Base-by-base conservation (phyloP, 2,888 invertebrate genomes). In the Balanococcus diminutus region DNA sequence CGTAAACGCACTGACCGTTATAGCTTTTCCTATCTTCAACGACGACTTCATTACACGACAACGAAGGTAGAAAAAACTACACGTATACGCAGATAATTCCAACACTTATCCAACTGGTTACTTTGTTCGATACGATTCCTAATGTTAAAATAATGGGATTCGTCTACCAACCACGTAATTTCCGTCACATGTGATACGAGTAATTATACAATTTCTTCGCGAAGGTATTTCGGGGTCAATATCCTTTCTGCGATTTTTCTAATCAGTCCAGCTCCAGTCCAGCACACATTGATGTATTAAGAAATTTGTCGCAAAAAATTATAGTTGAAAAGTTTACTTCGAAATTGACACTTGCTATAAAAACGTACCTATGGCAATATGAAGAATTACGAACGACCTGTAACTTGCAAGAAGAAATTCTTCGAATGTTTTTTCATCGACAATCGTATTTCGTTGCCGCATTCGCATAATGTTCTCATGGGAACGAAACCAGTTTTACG, bases 131-230 rank as follows among this genome's bases (percentile, higher is more conserved):
- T 56, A 67, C 11, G 61, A 67, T 67, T 67, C 61, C 28, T 75
- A 75, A 75, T 75, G 75, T 75, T 75, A 32, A 75, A 75, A 75
- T 75, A 75, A 75, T 75, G 75, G 32, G 75, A n/a, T 75, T 32
- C 67, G 67, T 67, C 75, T 32, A 75, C 31, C 75, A 36, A 75
- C 75, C 75, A 75, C 75, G 75, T 75, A 75, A 75, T 75, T 75
- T 75, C 75, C 75, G 32, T 36, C 75, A 32, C 32, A 32, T 67
- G 67, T 32, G 75, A 75, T 75, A n/a, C n/a, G n/a, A n/a, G n/a
- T n/a, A 75, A 75, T 75, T 75, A 75, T 36, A 75, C 36, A 75
- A 75, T 75, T 75, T 32, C 32, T 75, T 75, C 75, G 75, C 28
- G 32, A 32, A 75, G 75, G 75, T 75, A 75, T 67, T 67, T 67